Evolutionary conservation across 2,888 invertebrate species (phyloP).

Genomic region (Monoplex corrugatus): DNA sequence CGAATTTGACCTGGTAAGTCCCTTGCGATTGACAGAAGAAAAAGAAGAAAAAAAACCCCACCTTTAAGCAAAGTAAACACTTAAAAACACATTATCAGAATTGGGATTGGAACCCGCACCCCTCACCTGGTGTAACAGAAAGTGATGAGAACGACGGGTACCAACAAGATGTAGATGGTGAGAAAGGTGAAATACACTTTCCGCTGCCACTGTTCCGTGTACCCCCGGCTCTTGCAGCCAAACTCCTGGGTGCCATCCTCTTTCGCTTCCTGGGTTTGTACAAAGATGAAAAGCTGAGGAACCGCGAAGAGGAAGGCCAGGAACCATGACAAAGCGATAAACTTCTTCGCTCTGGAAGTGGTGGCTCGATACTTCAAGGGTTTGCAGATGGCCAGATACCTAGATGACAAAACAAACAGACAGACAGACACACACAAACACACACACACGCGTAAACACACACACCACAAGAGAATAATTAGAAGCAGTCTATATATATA

Average conservation of each 20-base stretch:
- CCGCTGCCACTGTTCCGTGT: constrained; percentile 82
- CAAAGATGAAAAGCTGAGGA: constrained; percentile 81
- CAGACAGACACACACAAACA: not conserved
- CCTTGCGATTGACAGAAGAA: no score
- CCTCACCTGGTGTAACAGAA: constrained; percentile 82
- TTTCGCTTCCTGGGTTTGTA: constrained; percentile 77
- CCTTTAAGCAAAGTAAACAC: no score
- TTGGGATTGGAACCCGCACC: constrained; percentile 75
- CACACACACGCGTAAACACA: no score
- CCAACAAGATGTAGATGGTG: constrained; percentile 80
- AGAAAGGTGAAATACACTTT: constrained; percentile 82
- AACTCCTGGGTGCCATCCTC: constrained; percentile 76
- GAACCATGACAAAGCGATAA: constrained; percentile 80
- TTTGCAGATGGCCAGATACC: constrained; percentile 80
- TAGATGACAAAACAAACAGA: constrained; percentile 54
- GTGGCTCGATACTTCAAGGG: constrained; percentile 79
- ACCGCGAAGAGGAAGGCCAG: constrained; percentile 80
- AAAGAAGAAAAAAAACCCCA: no score
- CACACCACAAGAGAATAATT: no score
- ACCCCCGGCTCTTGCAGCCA: constrained; percentile 80
- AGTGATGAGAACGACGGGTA: constrained; percentile 81
- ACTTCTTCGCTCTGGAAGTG: constrained; percentile 77
- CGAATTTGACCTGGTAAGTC: no score
- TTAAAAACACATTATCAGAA: no score
- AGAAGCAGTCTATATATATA: no score